Base-by-base conservation (phyloP, 2,888 invertebrate genomes). In the Nesidiocoris tenuis region DNA sequence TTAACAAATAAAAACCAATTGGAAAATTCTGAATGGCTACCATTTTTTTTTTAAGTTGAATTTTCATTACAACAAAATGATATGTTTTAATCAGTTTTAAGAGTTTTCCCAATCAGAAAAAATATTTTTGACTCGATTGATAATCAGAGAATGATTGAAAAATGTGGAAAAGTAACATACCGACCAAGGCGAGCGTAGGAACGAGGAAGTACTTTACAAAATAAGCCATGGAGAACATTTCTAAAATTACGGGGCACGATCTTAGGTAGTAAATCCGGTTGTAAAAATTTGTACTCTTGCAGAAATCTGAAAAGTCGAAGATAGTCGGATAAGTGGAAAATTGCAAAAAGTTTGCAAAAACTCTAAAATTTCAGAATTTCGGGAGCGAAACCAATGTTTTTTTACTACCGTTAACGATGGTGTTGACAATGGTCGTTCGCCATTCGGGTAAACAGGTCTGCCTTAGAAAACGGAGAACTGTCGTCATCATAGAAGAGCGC, bases 161-260 rank as follows among this genome's bases (percentile, higher is more conserved):
- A n/a, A n/a, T n/a, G n/a, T n/a, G n/a, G n/a, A n/a, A n/a, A n/a
- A n/a, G 5, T 12, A 70, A 77, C 82, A 86, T 86, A 84, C 86
- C 84, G 77, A 88, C 86, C 78, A 91, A 82, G 77, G 83, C 83
- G 22, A 91, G 82, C 25, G 90, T 84, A 64, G 84, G 85, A 56
- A 85, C 84, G 81, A 88, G 89, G 82, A 91, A 91, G 82, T 89
- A 83, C 77, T 89, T 87, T 82, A 90, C 90, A 83, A 91, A 91
- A 82, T 90, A 91, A 79, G 85, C 83, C 71, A 88, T 87, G 55
- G 91, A 91, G 83, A 90, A 91, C 77, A 90, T 84, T 56, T 88
- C 85, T 78, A 91, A 84, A 0, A 89, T 88, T 80, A 88, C 85
- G 71, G 85, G 83, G 83, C 90, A 90, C 80, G 90, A 85, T 78